Evolutionary conservation across 2,113 vertebrate genomes (phyloP).

Genomic region (Cynocephalus volans): DNA sequence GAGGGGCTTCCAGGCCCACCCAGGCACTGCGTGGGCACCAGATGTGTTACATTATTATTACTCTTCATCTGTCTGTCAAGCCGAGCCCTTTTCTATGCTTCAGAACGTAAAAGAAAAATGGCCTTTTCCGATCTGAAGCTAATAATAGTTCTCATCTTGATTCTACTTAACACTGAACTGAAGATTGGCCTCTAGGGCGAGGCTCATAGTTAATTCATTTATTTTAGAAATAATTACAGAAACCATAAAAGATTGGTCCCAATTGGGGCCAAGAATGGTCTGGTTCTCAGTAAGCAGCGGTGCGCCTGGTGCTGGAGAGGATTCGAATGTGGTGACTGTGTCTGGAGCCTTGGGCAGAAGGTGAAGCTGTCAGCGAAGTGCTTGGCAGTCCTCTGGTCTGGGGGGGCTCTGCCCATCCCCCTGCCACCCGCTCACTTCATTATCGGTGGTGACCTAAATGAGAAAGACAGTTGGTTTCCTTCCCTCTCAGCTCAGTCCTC

Average conservation of each 20-base stretch:
- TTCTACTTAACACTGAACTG: slow-evolving; percentile 80
- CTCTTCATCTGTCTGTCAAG: slow-evolving; percentile 51
- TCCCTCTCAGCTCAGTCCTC: slow-evolving; percentile 62
- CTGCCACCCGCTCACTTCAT: slow-evolving; percentile 57
- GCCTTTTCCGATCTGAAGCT: slow-evolving; percentile 71
- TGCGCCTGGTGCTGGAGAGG: neutral
- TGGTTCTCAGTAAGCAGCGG: slow-evolving; percentile 59
- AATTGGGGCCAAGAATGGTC: slow-evolving; percentile 5
- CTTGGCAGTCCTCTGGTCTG: neutral
- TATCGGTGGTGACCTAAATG: slow-evolving; percentile 86
- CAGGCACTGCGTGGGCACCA: neutral
- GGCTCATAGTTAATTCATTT: slow-evolving; percentile 83
- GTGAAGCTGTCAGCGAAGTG: neutral
- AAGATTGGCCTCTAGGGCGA: slow-evolving; percentile 81
- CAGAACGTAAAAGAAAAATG: slow-evolving; percentile 64
- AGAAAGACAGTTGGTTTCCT: slow-evolving; percentile 83
- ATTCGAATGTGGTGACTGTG: neutral
- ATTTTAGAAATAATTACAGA: slow-evolving; percentile 85
- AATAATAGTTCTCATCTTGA: slow-evolving; percentile 82
- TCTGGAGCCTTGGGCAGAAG: slow-evolving; percentile 11
- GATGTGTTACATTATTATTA: slow-evolving; percentile 17
- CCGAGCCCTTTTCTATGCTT: slow-evolving; percentile 46
- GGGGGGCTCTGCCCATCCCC: neutral
- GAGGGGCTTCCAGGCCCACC: slow-evolving; percentile 15
- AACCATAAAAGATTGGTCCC: slow-evolving; percentile 74